phyloP scores from a whole-genome alignment of 2,113 vertebrate species.

The Aegithalos caudatus region DNA sequence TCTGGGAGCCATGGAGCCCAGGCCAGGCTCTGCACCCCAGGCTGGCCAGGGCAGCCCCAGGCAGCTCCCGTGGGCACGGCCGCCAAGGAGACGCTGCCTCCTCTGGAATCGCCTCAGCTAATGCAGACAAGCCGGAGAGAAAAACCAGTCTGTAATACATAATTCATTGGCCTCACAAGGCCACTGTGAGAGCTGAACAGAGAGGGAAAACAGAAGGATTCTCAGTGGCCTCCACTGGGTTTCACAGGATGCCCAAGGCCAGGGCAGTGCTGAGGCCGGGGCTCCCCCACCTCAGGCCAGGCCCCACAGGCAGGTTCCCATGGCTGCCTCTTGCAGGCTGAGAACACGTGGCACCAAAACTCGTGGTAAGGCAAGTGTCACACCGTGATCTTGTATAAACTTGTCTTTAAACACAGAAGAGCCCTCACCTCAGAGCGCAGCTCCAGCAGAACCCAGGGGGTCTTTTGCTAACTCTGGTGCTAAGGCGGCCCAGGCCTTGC shows the following conservation, averaged over 20 bases:
- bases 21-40: rapidly evolving
- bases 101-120: neutral
- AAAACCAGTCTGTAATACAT: neutral
- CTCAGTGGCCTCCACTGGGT: rapidly evolving
- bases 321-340: rapidly evolving
- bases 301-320: neutral
- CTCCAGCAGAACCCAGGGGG: neutral
- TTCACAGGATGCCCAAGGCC: neutral
- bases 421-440: too few relatives aligned
- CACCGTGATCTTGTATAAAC: neutral
- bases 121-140: rapidly evolving
- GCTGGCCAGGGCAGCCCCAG: rapidly evolving
- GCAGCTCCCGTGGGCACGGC: rapidly evolving
- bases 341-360: neutral
- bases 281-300: rapidly evolving
- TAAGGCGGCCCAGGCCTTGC: rapidly evolving
- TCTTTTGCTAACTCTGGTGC: rapidly evolving
- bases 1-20: neutral
- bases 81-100: rapidly evolving
- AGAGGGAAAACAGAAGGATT: rapidly evolving
- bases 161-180: neutral
- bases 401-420: neutral
- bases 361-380: rapidly evolving
- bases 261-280: rapidly evolving
- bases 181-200: neutral